Conservation (phyloP, 2,113 vertebrate species). For the Nicator chloris region DNA sequence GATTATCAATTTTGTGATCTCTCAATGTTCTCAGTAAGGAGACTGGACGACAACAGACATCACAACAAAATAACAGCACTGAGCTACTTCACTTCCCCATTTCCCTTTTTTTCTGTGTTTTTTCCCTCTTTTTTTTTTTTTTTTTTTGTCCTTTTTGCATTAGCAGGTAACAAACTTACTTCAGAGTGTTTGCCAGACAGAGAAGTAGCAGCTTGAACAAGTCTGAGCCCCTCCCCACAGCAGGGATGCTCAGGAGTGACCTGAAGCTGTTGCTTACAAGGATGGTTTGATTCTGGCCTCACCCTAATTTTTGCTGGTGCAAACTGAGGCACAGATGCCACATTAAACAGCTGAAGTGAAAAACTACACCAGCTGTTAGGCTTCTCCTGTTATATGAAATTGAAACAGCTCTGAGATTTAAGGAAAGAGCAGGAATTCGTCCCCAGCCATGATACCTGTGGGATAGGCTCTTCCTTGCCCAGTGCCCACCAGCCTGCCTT, state of each 20-base stretch:
- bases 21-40: constrained; percentile 41
- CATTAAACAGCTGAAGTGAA: constrained; percentile 26
- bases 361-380: not conserved
- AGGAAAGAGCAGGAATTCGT: not conserved
- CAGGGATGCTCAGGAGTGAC: not conserved
- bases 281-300: not conserved
- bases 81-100: not conserved
- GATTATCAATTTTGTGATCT: constrained; percentile 46
- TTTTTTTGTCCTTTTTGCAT: not conserved
- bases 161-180: not conserved
- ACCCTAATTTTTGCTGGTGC: not conserved
- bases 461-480: not conserved
- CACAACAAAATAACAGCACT: not conserved
- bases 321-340: not conserved
- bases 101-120: rapidly evolving
- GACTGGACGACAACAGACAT: not conserved
- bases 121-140: not conserved
- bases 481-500: not conserved
- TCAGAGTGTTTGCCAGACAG: not conserved
- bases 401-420: not conserved
- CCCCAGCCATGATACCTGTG: not conserved
- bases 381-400: not conserved
- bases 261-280: not conserved
- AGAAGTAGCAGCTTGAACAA: not conserved
- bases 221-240: not conserved